Evolutionary conservation across 2,888 invertebrate genomes (phyloP).

Genomic region (Koerneria pararmatus): DNA sequence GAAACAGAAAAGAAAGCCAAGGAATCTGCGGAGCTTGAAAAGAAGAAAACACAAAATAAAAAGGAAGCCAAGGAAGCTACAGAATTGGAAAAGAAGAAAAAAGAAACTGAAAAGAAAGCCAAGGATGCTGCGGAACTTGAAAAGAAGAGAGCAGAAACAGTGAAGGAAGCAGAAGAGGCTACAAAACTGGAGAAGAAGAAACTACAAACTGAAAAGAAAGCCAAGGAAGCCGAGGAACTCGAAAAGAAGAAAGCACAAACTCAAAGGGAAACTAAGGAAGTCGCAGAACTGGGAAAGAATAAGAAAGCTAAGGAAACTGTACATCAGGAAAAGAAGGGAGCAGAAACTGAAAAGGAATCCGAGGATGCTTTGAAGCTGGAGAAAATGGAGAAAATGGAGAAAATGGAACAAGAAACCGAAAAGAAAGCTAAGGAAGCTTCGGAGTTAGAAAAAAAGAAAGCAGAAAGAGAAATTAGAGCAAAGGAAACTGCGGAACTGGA

Average conservation of each 20-base stretch:
- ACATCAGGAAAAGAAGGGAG: conserved; percentile 5
- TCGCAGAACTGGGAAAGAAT: neutral
- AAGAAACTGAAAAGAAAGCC: neutral
- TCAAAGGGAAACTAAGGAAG: conserved; percentile 7
- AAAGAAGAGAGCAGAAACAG: neutral
- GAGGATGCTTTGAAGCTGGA: neutral
- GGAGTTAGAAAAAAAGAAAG: conserved; percentile 6
- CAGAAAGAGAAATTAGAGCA: no score
- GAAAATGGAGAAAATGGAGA: conserved; percentile 4
- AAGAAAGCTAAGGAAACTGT: conserved; percentile 1
- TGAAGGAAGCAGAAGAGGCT: conserved; percentile 2
- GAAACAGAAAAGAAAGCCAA: neutral
- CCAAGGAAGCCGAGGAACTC: neutral
- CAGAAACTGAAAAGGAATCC: neutral
- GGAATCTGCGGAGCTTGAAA: neutral
- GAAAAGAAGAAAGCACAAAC: neutral
- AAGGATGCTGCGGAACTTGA: conserved; percentile 4
- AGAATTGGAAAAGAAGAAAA: neutral
- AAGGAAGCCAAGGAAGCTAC: conserved; percentile 8
- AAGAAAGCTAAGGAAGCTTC: neutral
- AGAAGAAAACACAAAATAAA: neutral
- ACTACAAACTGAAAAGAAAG: neutral
- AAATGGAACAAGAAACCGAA: neutral
- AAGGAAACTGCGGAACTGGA: no score
- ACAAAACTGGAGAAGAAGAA: neutral